Evolutionary conservation across 2,113 vertebrate species (phyloP).

Genomic region (Carollia perspicillata): DNA sequence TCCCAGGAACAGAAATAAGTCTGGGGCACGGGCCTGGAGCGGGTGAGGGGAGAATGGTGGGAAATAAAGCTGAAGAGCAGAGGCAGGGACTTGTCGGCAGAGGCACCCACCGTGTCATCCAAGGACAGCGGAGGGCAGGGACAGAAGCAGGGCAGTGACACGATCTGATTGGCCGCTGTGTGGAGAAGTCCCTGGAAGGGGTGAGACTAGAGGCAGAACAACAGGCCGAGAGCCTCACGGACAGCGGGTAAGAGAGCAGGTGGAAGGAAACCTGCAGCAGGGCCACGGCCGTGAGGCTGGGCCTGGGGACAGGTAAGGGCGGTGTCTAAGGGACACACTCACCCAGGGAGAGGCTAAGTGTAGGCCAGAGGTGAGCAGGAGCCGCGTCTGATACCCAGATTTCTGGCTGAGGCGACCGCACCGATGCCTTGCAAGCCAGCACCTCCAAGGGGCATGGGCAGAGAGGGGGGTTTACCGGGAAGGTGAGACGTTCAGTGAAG

Average conservation of each 20-base stretch:
- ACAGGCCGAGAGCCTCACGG: fast-evolving
- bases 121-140: background rate
- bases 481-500: background rate
- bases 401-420: background rate
- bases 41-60: background rate
- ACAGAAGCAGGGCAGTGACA: fast-evolving
- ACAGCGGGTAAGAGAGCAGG: background rate
- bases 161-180: fast-evolving
- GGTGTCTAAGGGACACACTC: background rate
- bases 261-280: background rate
- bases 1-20: background rate
- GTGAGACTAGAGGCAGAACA: fast-evolving
- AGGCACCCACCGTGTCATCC: fast-evolving
- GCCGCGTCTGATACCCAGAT: fast-evolving
- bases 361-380: background rate
- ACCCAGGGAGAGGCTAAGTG: background rate
- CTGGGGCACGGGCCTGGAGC: background rate
- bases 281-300: background rate
- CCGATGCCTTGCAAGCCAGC: background rate
- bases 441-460: background rate
- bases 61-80: background rate
- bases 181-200: background rate
- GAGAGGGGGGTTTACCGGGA: background rate
- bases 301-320: background rate
- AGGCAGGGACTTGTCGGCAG: background rate